These are phyloP conservation scores for Drosophila ambigua DNA, from an alignment of 1,140 invertebrate genomes.

Conservation along the genomic window DNA sequence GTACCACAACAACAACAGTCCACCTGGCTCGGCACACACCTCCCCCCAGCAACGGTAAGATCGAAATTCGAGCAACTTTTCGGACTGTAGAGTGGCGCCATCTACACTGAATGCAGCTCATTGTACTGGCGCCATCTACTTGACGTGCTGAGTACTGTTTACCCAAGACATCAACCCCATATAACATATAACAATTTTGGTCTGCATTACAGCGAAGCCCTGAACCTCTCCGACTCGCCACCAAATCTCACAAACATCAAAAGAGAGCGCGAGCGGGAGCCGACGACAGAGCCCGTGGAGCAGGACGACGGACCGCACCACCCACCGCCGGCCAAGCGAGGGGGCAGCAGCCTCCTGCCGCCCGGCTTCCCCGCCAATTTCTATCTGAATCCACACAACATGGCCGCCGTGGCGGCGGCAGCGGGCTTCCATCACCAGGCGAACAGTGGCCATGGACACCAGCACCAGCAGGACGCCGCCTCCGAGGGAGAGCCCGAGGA, in stretches of 20 bases:
- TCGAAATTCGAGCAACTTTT: background rate
- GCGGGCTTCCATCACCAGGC: constrained; percentile 72
- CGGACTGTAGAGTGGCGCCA: background rate
- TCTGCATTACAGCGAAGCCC: constrained; percentile 85
- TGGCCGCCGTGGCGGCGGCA: constrained; percentile 77
- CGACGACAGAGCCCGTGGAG: constrained; percentile 70
- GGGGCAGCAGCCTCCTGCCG: constrained; percentile 62
- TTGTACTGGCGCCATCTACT: background rate
- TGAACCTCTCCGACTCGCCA: constrained; percentile 87
- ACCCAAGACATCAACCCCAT: constrained; percentile 37
- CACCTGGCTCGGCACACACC: constrained; percentile 73
- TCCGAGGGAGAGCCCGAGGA: constrained; percentile 74
- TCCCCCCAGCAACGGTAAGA: constrained; percentile 76
- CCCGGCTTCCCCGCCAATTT: constrained; percentile 76
- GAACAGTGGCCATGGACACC: constrained; percentile 35
- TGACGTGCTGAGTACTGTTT: background rate
- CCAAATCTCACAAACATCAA: constrained; percentile 85
- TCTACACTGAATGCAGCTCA: background rate
- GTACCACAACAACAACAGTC: constrained; percentile 88
- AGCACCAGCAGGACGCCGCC: constrained; percentile 59
- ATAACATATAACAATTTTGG: background rate
- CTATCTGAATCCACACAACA: constrained; percentile 79
- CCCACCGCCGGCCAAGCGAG: constrained; percentile 87
- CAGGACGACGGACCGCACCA: constrained; percentile 71
- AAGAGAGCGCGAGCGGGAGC: constrained; percentile 86